phyloP scores from a whole-genome alignment of 1,140 invertebrate species.

The Heliothis virescens region DNA sequence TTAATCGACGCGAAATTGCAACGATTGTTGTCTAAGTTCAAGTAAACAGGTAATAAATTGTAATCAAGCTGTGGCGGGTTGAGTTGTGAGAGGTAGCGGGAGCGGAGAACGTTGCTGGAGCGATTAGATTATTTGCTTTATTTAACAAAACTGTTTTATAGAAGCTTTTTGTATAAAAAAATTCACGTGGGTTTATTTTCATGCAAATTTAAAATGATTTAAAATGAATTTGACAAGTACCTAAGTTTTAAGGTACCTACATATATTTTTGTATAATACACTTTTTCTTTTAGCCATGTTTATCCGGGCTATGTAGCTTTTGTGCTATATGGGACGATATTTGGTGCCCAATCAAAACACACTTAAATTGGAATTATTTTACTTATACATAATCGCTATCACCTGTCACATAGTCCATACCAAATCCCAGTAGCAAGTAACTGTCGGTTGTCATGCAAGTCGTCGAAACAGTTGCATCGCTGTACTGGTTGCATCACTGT shows the following conservation, averaged over 20 bases:
- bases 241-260: too few relatives aligned
- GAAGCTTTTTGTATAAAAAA: background rate
- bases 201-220: too few relatives aligned
- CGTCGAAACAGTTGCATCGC: constrained; percentile 37
- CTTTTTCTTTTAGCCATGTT: too few relatives aligned
- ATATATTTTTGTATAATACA: too few relatives aligned
- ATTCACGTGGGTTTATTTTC: too few relatives aligned
- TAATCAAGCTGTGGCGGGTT: constrained; percentile 27
- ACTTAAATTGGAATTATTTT: background rate
- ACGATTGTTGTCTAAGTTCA: constrained; percentile 48
- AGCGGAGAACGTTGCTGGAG: background rate
- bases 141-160: too few relatives aligned
- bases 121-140: background rate
- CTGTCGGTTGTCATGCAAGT: constrained; percentile 35
- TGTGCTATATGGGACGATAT: background rate
- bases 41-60: constrained; percentile 51
- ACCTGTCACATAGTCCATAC: background rate
- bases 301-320: too few relatives aligned
- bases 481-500: constrained; percentile 27
- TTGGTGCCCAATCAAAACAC: too few relatives aligned
- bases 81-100: constrained; percentile 23
- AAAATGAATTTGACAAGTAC: background rate
- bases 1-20: constrained; percentile 48
- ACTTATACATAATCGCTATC: background rate
- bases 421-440: constrained; percentile 17